Conservation (phyloP, 2,113 vertebrate species). For the Serilophus lunatus region DNA sequence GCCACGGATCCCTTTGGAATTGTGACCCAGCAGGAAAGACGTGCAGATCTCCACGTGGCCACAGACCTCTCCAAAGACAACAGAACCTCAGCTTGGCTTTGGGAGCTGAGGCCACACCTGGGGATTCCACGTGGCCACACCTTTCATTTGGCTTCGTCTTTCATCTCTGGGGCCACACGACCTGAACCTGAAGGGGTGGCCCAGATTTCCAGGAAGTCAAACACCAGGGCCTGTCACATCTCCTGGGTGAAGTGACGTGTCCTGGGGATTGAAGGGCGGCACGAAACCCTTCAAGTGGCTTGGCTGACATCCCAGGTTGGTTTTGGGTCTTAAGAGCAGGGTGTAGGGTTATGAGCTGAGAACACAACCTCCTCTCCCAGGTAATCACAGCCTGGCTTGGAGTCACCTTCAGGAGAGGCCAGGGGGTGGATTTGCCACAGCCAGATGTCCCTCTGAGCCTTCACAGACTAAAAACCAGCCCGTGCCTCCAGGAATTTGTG, state of each 20-base stretch:
- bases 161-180: not conserved
- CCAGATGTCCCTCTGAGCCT: too few species aligned
- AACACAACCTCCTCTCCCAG: not conserved
- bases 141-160: not conserved
- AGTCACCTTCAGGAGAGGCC: not conserved
- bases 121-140: not conserved
- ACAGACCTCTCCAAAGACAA: not conserved
- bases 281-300: not conserved
- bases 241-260: not conserved
- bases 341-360: not conserved
- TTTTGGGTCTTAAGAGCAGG: not conserved
- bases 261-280: not conserved
- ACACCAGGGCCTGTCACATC: not conserved
- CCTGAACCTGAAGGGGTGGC: not conserved
- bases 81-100: not conserved
- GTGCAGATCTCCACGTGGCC: not conserved
- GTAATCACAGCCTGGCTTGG: not conserved
- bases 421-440: not conserved
- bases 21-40: accelerated
- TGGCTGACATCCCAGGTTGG: not conserved
- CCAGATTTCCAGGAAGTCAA: not conserved
- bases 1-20: not conserved
- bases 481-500: too few species aligned
- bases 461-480: too few species aligned
- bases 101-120: not conserved